Base-by-base conservation (phyloP, 2,888 invertebrate genomes). In the Drosophila falleni region DNA sequence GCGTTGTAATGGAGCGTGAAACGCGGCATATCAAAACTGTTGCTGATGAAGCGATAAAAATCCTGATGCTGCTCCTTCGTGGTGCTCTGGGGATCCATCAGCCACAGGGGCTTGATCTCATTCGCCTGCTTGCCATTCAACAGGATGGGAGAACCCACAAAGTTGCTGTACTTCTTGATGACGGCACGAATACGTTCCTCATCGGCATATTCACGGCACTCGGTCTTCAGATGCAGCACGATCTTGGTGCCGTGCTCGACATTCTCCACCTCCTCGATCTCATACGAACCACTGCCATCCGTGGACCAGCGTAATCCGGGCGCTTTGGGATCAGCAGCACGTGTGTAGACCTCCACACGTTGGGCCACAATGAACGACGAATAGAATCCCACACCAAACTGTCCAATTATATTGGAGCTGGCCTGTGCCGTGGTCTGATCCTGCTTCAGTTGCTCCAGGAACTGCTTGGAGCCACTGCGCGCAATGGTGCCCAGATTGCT, bases 321-420 rank as follows among this genome's bases (percentile, higher is more conserved):
- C 0, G 95, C 94, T 73, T 95, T 94, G 4, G 92, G 91, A 51
- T 93, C 93, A 65, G 96, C 95, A 63, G 96, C 96, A 89, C 95
- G 95, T 2, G 98, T 97, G 91, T 94, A 98, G 0, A 99, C 98
- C 89, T 98, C 98, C 29, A 99, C 98, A 91, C 96, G 96, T 84
- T 98, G 96, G 23, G 98, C 98, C 3, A 99, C 99, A 97, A 99
- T 99, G 91, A 99, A 99, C 0, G 97, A 96, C 13, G 99, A 98
- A 92, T 99, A 99, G 93, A 99, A 99, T 1, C 99, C 99, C 16
- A 99, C 99, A 78, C 99, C 99, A 94, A 99, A 99, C 92, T 99
- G 98, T 4, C 99, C 98, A 91, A 98, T 98, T 58, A 98, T 98
- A 73, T 96, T 95, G 53, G 95, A 96, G 0, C 95, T 92, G 78